Percentiles rank a stretch among this genome's conserved stretches.
Conservation (phyloP, 2,797 vertebrate species). For the Nannoperca obscura region DNA sequence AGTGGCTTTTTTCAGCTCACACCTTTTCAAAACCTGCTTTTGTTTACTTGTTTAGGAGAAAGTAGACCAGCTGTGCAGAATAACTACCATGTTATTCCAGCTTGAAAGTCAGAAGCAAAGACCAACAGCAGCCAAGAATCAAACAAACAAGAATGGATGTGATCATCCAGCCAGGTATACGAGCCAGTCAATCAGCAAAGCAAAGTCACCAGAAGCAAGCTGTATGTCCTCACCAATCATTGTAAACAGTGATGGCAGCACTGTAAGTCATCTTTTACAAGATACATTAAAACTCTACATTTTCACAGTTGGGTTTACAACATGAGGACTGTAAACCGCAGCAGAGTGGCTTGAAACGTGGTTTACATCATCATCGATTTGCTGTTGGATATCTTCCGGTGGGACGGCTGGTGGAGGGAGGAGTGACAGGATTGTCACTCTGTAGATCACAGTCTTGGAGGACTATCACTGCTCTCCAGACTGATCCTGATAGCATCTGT, state of each 20-base stretch:
- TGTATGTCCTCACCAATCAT: not conserved
- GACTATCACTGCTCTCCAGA: conserved; percentile 73
- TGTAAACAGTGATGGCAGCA: conserved; percentile 4
- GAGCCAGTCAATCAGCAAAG: not conserved
- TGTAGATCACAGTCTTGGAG: conserved; percentile 49
- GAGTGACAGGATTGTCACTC: conserved; percentile 58
- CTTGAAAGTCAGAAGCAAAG: not conserved
- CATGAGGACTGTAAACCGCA: conserved; percentile 8
- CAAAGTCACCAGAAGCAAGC: not conserved
- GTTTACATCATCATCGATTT: conserved; percentile 72
- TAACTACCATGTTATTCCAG: not conserved
- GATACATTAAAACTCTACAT: conserved; percentile 13
- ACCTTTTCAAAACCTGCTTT: not conserved
- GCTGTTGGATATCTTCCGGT: conserved; percentile 27
- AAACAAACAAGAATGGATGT: not conserved
- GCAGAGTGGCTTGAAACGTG: conserved; percentile 35
- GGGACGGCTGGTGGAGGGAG: conserved; percentile 15
- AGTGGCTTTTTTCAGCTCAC: not conserved
- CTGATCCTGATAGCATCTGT: conserved; percentile 77
- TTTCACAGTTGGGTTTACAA: conserved; percentile 24
- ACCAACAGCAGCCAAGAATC: not conserved
- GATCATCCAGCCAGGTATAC: not conserved
- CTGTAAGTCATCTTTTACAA: not conserved
- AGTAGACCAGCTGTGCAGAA: not conserved
- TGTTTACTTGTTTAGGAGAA: not conserved